Base-by-base conservation (phyloP, 37 sponge, comb jelly and placozoan species). In the Dysidea cf. avara region DNA sequence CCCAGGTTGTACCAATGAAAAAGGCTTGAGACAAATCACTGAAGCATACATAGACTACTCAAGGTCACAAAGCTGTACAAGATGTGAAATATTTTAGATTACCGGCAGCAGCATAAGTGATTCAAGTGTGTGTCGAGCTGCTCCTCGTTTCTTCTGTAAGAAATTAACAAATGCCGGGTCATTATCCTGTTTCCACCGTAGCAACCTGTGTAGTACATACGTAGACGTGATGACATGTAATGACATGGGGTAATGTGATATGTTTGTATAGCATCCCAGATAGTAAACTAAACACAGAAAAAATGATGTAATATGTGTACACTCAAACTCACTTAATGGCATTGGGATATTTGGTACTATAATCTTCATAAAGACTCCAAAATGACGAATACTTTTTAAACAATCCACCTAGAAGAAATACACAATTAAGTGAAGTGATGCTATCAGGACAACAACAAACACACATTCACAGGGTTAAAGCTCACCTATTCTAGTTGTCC, bases 91-190 rank as follows among this genome's bases (percentile, higher is more conserved):
- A n/a, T n/a, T n/a, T n/a, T n/a, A n/a, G n/a, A n/a, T 74, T 21
- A 88, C 80, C 17, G 89, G 89, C 16, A 83, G 74, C 6, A 69
- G 56, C 73, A 88, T 72, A n/a, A 88, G 84, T 18, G 89, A 88
- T 68, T 88, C 89, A 62, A 88, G 61, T 26, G 89, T 83, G 70
- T 88, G 89, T 56, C 48, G 66, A 4, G 83, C 89, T 47, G 84
- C 84, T 37, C 83, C 84, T 47, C 89, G 61, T 43, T 69, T 77
- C 48, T 68, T 32, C 55, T 79, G 75, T 0, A 82, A 60, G 53
- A 88, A 88, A 0, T 35, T 39, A 40, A 53, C 66, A 56, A 88
- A 88, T 18, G 67, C 50, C 7, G 68, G 69, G 48, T 88, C 89
- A 32, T 30, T 39, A 1, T 32, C 48, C 31, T 66, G 31, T 55